phyloP scores from a whole-genome alignment of 2,888 invertebrate genomes.

The Andrena bicolor region DNA sequence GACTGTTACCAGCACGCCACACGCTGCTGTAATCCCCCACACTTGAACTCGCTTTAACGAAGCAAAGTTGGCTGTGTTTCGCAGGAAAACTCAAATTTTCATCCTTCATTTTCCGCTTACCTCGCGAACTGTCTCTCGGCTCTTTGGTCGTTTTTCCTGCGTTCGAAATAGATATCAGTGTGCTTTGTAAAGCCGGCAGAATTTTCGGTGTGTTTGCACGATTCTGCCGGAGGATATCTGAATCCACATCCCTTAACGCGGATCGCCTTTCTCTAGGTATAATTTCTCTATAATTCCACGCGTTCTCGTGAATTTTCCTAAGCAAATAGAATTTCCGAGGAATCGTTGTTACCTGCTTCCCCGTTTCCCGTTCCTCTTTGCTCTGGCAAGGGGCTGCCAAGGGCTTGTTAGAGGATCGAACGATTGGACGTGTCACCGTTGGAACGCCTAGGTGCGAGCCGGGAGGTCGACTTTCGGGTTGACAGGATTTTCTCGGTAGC shows the following conservation, averaged over 20 bases:
- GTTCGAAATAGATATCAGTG: background rate
- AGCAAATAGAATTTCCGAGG: slow-evolving; percentile 4
- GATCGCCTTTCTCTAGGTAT: background rate
- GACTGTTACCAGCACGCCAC: slow-evolving; percentile 74
- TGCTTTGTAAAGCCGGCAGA: background rate
- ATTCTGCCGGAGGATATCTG: slow-evolving; percentile 54
- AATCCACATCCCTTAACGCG: slow-evolving; percentile 45
- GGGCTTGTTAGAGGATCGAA: slow-evolving; percentile 54
- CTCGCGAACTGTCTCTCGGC: background rate
- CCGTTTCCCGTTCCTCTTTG: background rate
- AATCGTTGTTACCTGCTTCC: background rate
- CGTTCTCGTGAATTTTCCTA: background rate
- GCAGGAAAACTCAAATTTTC: slow-evolving; percentile 1
- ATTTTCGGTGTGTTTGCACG: slow-evolving; percentile 52
- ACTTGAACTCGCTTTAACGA: slow-evolving; percentile 37
- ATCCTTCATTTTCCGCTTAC: background rate
- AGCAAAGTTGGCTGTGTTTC: slow-evolving; percentile 17
- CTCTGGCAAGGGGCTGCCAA: background rate
- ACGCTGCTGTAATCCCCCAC: slow-evolving; percentile 51
- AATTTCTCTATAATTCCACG: slow-evolving; percentile 11
- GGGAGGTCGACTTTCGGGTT: slow-evolving; percentile 58
- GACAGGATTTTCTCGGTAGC: slow-evolving; percentile 64
- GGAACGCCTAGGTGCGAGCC: slow-evolving; percentile 27
- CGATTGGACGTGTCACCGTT: slow-evolving; percentile 59
- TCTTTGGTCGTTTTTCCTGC: background rate